Conservation (phyloP, 2,797 vertebrate species). For the Chlorospingus semifuscus region DNA sequence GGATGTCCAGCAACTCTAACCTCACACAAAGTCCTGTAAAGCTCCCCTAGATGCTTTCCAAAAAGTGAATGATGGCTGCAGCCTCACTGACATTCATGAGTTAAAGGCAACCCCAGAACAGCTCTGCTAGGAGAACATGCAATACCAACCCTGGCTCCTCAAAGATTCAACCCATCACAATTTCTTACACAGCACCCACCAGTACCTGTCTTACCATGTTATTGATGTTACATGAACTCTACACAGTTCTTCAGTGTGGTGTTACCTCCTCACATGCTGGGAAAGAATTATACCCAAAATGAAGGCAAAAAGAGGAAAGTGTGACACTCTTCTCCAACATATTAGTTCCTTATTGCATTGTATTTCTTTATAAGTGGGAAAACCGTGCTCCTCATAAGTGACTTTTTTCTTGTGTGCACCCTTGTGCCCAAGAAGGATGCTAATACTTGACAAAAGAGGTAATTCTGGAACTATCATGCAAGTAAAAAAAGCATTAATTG, state of each 20-base stretch:
- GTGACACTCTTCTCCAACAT: rapidly evolving
- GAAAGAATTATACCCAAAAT: not conserved
- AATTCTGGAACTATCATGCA: not conserved
- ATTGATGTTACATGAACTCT: not conserved
- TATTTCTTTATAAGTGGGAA: not conserved
- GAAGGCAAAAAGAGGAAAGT: not conserved
- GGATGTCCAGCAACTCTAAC: not conserved
- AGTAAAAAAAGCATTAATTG: not conserved
- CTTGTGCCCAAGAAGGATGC: not conserved
- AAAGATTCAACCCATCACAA: not conserved
- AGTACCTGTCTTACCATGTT: not conserved
- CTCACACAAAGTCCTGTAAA: not conserved
- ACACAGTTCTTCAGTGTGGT: not conserved
- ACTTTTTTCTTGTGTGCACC: not conserved
- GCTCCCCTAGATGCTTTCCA: not conserved
- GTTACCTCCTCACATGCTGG: not conserved
- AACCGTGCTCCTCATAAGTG: not conserved
- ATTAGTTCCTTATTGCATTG: not conserved
- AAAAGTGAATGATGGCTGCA: not conserved
- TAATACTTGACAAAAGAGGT: not conserved
- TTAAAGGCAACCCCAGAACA: not conserved
- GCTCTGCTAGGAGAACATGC: not conserved
- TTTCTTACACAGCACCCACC: not conserved
- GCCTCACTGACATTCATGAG: not conserved
- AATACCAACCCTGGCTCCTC: not conserved